phyloP scores from a whole-genome alignment of 1,140 invertebrate species.

The Anoplolepis gracilipes region DNA sequence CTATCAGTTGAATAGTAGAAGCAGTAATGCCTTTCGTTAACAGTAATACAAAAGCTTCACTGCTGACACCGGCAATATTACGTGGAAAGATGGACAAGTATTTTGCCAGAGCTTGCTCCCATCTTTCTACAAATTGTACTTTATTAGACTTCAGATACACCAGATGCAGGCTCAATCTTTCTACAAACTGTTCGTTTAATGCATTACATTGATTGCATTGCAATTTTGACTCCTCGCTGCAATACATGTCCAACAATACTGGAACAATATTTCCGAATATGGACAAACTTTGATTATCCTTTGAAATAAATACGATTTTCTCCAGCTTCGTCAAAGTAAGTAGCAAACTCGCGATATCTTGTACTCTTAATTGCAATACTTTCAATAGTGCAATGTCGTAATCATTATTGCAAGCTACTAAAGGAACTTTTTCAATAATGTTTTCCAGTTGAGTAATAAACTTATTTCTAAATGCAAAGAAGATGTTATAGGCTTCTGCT shows the following conservation, averaged over 20 bases:
- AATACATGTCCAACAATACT: constrained; percentile 75
- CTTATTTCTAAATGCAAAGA: constrained; percentile 78
- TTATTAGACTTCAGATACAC: constrained; percentile 69
- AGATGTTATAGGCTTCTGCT: constrained; percentile 38
- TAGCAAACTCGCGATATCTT: constrained; percentile 72
- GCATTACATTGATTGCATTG: constrained; percentile 35
- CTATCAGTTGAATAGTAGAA: constrained; percentile 73
- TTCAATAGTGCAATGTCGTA: constrained; percentile 65
- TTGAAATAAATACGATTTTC: constrained; percentile 64
- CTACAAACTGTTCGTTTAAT: constrained; percentile 70
- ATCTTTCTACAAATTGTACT: constrained; percentile 82
- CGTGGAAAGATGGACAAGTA: constrained; percentile 88
- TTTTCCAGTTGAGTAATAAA: constrained; percentile 73
- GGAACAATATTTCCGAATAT: constrained; percentile 76
- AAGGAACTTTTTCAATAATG: constrained; percentile 66
- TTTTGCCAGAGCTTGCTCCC: constrained; percentile 86
- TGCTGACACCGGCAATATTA: constrained; percentile 83
- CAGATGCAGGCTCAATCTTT: constrained; percentile 69
- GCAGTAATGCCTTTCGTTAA: constrained; percentile 70
- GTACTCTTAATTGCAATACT: constrained; percentile 69
- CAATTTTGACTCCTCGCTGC: constrained; percentile 12
- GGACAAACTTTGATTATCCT: constrained; percentile 73
- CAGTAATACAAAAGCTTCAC: constrained; percentile 74
- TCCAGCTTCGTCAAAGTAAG: constrained; percentile 68
- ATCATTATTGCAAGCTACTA: constrained; percentile 24